Evolutionary conservation across 2,113 vertebrate species (phyloP), one percentile per base, ranked within the genome.

Genomic region (Arothron firmamentum): DNA sequence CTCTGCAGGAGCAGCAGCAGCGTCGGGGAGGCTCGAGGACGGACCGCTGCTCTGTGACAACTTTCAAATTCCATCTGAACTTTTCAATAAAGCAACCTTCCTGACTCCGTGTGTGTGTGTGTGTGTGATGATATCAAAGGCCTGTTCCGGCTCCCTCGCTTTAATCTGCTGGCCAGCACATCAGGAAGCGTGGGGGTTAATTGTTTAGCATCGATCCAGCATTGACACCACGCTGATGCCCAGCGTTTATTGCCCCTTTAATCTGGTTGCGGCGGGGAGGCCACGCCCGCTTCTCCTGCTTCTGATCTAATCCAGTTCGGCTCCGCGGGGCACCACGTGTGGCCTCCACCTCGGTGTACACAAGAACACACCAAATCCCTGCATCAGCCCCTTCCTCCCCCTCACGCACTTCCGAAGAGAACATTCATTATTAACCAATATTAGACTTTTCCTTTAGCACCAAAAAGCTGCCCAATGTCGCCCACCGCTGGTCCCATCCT

Each of bases 361-460:
- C 43, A 52, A 58, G 67, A 25, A 67, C 72, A 62, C 41, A 62
- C 45, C 45, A 42, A 59, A 42, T 41, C 23, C 52, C 59, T 53
- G 62, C 65, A 59, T 57, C 49, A 56, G 58, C 72, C 50, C 54
- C 72, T 67, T 68, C 62, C 62, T 70, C 59, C 66, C 61, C 62
- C 75, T 72, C 55, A 19, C 46, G 56, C 71, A 78, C 67, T 61
- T 71, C 52, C 78, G 78, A 80, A 73, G 60, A 77, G 73, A 72
- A 52, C 70, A 75, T 88, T 72, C 67, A 87, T 85, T 78, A 87
- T 88, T 90, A 82, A 89, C 75, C 77, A 80, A 80, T 79, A 86
- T 87, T 84, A 82, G 74, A 79, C 79, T 81, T 84, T 87, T 77
- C 77, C 70, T 81, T 81, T 78, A 77, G 65, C 79, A 80, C 69